Evolutionary conservation across 2,113 vertebrate genomes (phyloP), one percentile per base, ranked within the genome.

Genomic region (Psephotus haematonotus): DNA sequence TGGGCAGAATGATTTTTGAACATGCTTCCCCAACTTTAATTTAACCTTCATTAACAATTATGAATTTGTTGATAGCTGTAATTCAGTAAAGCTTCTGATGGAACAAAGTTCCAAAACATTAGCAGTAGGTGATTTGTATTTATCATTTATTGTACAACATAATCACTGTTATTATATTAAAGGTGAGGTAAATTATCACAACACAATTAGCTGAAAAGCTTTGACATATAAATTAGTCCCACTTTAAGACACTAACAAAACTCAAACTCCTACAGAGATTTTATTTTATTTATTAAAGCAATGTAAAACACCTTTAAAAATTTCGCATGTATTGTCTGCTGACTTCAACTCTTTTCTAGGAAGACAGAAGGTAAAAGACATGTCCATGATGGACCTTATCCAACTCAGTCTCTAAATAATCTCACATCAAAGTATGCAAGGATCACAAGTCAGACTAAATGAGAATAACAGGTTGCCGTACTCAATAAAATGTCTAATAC

Each of bases 101-200:
- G 86, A 91, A 94, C 53, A 82, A 20, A 74, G 47, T 96, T 97
- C 96, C 80, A 93, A 97, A 97, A 93, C 89, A 92, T 93, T 88
- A 93, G 50, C 88, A 93, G 37, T 75, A 71, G 90, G 91, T 92
- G 92, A 96, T 86, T 97, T 94, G 85, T 92, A 95, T 96, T 96
- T 91, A 88, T 92, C 63, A 91, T 84, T 47, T 70, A 94, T 22
- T 87, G 82, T 76, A 96, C 81, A 95, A 90, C 88, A 11, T 74
- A 92, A 92, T 84, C 16, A 2, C 60, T 87, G 69, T 39, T 95
- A 93, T 85, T 94, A 94, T 71, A 95, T 97, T 88, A 95, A 97
- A 70, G 77, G 83, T 69, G 75, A 75, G 53, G 55, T 92, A 79
- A 97, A 96, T 96, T 94, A 96, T 96, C 86, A 97, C 44, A 96